Evolutionary conservation across 2,888 invertebrate species (phyloP).

Genomic region (Heliothis peltigera): DNA sequence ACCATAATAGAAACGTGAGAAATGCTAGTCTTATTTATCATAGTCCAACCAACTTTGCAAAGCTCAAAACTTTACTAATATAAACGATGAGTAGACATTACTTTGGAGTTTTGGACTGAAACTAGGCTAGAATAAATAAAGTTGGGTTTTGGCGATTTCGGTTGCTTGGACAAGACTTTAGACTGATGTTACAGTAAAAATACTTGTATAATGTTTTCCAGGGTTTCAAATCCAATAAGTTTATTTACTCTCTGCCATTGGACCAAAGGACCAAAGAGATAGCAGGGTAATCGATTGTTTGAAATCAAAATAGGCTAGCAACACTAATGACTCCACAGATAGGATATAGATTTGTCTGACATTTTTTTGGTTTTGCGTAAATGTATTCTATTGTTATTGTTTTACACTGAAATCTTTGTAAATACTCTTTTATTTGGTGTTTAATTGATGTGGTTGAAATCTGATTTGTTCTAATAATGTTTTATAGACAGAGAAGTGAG

Average conservation of each 20-base stretch:
- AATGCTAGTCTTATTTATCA: not conserved
- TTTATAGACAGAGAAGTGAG: not conserved
- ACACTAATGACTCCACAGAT: slow-evolving; percentile 45
- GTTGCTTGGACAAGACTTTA: too few relatives aligned
- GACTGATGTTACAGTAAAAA: too few relatives aligned
- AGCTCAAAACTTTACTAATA: not conserved
- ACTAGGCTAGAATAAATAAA: not conserved
- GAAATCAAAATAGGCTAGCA: slow-evolving; percentile 29
- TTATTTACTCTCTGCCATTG: slow-evolving; percentile 16
- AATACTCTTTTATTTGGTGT: not conserved
- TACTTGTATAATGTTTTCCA: not conserved
- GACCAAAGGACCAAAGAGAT: slow-evolving; percentile 34
- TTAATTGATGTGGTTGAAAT: slow-evolving; percentile 1
- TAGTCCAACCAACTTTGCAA: not conserved
- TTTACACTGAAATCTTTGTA: slow-evolving; percentile 12
- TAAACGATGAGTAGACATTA: not conserved
- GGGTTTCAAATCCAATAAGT: not conserved
- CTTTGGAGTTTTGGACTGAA: not conserved
- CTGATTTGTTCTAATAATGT: not conserved
- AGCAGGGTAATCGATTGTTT: slow-evolving; percentile 35
- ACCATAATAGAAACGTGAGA: not conserved
- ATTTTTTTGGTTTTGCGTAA: slow-evolving; percentile 33
- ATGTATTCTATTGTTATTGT: slow-evolving; percentile 33
- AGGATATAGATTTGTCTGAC: slow-evolving; percentile 19
- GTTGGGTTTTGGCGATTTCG: too few relatives aligned